These are phyloP conservation scores for Elegia similella DNA, from an alignment of 2,888 invertebrate species.

Conservation along the genomic window DNA sequence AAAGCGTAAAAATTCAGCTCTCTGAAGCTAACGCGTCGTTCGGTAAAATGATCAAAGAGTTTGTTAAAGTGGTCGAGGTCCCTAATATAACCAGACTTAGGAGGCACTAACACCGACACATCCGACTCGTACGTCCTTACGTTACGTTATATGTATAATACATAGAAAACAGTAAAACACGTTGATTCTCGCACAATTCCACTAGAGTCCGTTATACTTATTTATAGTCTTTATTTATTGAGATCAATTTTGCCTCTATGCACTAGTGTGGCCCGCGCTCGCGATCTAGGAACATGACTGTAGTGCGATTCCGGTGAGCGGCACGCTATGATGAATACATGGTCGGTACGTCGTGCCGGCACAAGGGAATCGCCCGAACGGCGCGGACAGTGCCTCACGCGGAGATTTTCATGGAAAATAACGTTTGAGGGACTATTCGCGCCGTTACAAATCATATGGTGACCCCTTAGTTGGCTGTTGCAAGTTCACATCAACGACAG, in stretches of 20 bases:
- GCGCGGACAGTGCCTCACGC: background rate
- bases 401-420: conserved; percentile 13
- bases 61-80: conserved; percentile 62
- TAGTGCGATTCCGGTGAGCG: conserved; percentile 34
- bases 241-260: conserved; percentile 76
- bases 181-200: conserved; percentile 75
- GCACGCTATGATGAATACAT: conserved; percentile 27
- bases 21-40: conserved; percentile 63
- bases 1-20: conserved; percentile 50
- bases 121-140: conserved; percentile 53
- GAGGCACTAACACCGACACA: conserved; percentile 76
- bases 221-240: conserved; percentile 72
- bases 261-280: conserved; percentile 47
- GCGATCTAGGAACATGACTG: conserved; percentile 38
- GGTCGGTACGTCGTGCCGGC: conserved; percentile 30
- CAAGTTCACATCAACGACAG: background rate
- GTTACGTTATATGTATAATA: conserved; percentile 61
- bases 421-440: conserved; percentile 3
- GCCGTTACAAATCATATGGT: background rate
- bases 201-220: conserved; percentile 71
- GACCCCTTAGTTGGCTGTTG: background rate
- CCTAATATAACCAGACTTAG: conserved; percentile 68
- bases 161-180: conserved; percentile 75
- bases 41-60: conserved; percentile 66
- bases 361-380: conserved; percentile 30